These are phyloP conservation scores for Cyprinella venusta DNA, from an alignment of 2,797 vertebrate genomes.

Conservation along the genomic window DNA sequence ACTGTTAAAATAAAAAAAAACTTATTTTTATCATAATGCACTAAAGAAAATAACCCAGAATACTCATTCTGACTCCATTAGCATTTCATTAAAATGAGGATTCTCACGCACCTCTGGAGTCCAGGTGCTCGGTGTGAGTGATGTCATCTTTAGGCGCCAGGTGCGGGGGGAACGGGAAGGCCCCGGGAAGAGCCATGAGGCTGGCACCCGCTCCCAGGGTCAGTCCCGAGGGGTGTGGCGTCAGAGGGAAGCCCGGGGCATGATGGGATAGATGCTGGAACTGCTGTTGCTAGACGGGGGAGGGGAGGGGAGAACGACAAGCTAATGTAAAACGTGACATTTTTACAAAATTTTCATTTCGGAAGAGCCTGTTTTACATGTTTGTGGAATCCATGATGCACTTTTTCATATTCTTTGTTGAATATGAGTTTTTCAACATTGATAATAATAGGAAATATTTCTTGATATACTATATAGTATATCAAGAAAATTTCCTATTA, in stretches of 20 bases:
- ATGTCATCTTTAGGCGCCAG: constrained; percentile 83
- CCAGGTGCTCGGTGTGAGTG: constrained; percentile 81
- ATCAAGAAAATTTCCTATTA: too few species aligned
- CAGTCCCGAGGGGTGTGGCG: constrained; percentile 84
- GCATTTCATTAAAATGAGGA: neutral
- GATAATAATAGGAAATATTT: too few species aligned
- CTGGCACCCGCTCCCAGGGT: constrained; percentile 76
- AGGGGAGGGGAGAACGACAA: constrained; percentile 42
- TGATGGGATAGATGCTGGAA: constrained; percentile 95
- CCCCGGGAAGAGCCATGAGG: constrained; percentile 85
- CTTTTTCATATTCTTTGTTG: neutral
- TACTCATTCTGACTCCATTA: neutral
- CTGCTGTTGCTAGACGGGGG: constrained; percentile 89
- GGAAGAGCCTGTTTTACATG: neutral
- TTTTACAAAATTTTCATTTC: neutral
- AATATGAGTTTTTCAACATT: too few species aligned
- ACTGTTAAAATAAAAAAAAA: neutral
- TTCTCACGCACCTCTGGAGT: constrained; percentile 77
- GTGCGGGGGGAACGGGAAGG: constrained; percentile 79
- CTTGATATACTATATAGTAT: too few species aligned
- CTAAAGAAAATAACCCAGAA: neutral
- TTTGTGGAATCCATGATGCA: neutral
- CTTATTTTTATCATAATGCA: neutral
- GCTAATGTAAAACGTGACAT: neutral
- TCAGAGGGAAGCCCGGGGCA: constrained; percentile 82